phyloP scores from a whole-genome alignment of 1,140 invertebrate species.

The Neuroterus valhalla region DNA sequence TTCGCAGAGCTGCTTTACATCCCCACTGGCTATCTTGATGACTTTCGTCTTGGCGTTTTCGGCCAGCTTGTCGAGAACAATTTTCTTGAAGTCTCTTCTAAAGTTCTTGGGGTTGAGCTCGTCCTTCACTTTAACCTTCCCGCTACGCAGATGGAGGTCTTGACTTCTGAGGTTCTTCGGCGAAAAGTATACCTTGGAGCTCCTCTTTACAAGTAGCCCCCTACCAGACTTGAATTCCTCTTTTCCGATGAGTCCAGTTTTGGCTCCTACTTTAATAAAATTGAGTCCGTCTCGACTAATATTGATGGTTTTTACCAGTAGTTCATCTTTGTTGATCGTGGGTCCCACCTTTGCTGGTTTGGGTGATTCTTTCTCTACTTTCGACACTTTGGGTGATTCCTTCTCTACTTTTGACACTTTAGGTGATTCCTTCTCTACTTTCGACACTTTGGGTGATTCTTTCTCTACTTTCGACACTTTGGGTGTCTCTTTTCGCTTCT shows the following conservation, averaged over 20 bases:
- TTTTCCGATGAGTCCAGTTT: neutral
- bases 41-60: conserved; percentile 31
- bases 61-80: neutral
- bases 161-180: conserved; percentile 59
- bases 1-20: conserved; percentile 62
- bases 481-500: neutral
- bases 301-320: no score
- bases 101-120: neutral
- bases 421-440: no score
- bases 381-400: no score
- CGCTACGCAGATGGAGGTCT: conserved; percentile 53
- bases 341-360: neutral
- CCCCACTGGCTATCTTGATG: conserved; percentile 34
- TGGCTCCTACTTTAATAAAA: neutral
- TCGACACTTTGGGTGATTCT: neutral
- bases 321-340: neutral
- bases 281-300: neutral
- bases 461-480: neutral
- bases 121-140: conserved; percentile 47
- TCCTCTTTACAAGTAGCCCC: neutral
- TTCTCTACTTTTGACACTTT: no score
- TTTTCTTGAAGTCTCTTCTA: conserved; percentile 10
- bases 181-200: conserved; percentile 28
- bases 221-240: neutral
- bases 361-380: neutral